Evolutionary conservation across 92 coral and sea anemone genomes (phyloP), one percentile per base, ranked within the genome.

Genomic region (Chrysogorgia sp.): DNA sequence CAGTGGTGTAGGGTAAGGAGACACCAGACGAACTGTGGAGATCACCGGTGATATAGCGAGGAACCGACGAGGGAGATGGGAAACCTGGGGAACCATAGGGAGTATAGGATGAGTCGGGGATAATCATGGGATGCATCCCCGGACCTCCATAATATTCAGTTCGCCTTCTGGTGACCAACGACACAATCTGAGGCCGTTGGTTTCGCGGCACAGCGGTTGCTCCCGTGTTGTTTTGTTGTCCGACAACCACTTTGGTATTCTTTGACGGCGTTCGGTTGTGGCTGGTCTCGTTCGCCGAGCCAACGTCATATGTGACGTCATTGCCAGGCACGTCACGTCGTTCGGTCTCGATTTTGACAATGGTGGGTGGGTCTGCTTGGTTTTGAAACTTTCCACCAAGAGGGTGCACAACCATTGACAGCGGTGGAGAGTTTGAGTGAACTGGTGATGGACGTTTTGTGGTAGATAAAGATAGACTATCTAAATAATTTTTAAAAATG

Each of bases 1-100:
- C 87, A 14, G 81, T 77, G 17, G 88, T 80, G 19, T 90, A 96
- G 9, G 88, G 84, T 55, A 77, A 17, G 10, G 91, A 71, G 28
- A 86, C 77, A 10, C 47, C 49, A 22, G 32, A 43, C 25, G 33
- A 71, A 35, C 60, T 26, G 80, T 64, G 63, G 58, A 34, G 77
- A 43, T 43, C 82, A 34, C 20, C 35, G 45, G 84, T 47, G 31
- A 75, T 50, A 67, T 17, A 58, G 41, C 59, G 56, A 10, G 62
- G 61, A 19, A 57, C 3, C 2, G 63, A 57, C 17, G 63, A 6
- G 30, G 63, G 17, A 15, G 63, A 14, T 19, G 63, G 17, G 32
- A 57, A 57, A 3, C 63, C 31, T 1, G 31, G 6, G 34, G 31
- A 14, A 7, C 9, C 9, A 29, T 57, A 57, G 1, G 31, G 29